A percentile compares a stretch with the other conserved stretches of the same genome.
Evolutionary conservation across 2,113 vertebrate species (phyloP).

Genomic region (Isurus oxyrinchus): DNA sequence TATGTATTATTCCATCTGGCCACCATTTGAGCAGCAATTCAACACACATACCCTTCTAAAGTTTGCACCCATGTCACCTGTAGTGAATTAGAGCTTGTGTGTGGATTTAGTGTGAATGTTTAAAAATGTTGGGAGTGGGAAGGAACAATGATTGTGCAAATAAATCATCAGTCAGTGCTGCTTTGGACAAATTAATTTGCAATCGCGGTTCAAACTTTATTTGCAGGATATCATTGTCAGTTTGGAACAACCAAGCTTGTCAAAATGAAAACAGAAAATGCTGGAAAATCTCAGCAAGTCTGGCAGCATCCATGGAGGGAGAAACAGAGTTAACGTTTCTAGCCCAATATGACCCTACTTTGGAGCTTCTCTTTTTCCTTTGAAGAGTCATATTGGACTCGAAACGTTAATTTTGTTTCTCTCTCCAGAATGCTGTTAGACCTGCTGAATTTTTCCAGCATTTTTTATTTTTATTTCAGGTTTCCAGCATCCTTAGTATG

Average conservation of each 20-base stretch:
- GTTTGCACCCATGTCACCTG: neutral
- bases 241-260: neutral
- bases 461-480: too few species aligned
- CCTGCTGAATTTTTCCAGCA: too few species aligned
- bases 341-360: too few species aligned
- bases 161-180: neutral
- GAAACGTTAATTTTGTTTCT: too few species aligned
- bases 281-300: too few species aligned
- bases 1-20: neutral
- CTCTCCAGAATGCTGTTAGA: too few species aligned
- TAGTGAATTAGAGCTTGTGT: neutral
- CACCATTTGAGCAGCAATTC: neutral
- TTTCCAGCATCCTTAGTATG: too few species aligned
- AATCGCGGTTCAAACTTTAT: neutral
- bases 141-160: neutral
- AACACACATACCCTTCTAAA: neutral
- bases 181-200: neutral
- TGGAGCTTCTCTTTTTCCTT: too few species aligned
- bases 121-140: neutral
- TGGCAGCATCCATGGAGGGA: too few species aligned
- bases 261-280: neutral
- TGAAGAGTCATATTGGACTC: too few species aligned
- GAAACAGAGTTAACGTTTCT: too few species aligned
- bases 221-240: neutral
- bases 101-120: too few species aligned